Evolutionary conservation across 2,888 invertebrate species (phyloP).

Genomic region (Phania funesta): DNA sequence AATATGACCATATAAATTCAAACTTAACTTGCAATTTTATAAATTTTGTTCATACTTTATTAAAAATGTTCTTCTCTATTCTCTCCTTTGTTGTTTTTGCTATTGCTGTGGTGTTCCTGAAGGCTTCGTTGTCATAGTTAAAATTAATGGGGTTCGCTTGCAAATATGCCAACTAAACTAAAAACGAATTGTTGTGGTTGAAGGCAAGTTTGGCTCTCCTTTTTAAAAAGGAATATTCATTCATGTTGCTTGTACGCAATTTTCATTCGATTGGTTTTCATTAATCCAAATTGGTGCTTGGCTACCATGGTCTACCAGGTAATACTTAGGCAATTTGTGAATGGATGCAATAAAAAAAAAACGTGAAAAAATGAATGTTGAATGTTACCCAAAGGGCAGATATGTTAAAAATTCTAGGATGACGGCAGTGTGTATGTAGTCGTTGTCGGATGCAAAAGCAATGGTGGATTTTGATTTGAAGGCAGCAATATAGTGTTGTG

Average conservation of each 20-base stretch:
- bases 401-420: background rate
- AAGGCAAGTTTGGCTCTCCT: constrained; percentile 1
- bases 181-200: constrained; percentile 21
- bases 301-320: constrained; percentile 25
- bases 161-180: constrained; percentile 26
- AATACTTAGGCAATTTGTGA: constrained; percentile 3
- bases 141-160: constrained; percentile 7
- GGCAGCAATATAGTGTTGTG: background rate
- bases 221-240: constrained; percentile 39
- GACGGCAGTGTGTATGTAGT: background rate
- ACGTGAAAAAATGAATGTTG: background rate
- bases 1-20: constrained; percentile 43
- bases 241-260: constrained; percentile 49
- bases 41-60: constrained; percentile 11
- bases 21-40: constrained; percentile 49
- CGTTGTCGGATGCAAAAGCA: background rate
- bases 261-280: constrained; percentile 42
- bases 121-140: constrained; percentile 43
- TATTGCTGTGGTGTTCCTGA: constrained; percentile 6
- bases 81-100: background rate
- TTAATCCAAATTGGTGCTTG: constrained; percentile 47
- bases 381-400: background rate
- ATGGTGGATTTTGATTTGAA: background rate
- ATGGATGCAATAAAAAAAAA: constrained; percentile 2
- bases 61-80: background rate